Conservation (phyloP, 2,888 invertebrate genomes). For the Agapostemon virescens region DNA sequence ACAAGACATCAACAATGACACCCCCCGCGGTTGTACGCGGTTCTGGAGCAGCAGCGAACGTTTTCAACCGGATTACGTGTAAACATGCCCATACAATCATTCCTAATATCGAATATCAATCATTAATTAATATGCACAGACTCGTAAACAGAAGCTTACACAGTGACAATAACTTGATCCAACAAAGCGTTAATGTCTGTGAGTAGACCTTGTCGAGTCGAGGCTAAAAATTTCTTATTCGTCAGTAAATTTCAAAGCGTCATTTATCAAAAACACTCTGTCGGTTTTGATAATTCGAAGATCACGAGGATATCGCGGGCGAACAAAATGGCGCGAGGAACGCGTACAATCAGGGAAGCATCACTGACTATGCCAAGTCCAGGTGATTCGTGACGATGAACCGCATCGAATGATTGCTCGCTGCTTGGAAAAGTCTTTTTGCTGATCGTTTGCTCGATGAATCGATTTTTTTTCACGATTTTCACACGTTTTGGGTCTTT, state of each 20-base stretch:
- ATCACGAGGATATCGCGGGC: not conserved
- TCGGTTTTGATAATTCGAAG: not conserved
- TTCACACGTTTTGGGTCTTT: not conserved
- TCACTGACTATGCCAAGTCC: slow-evolving; percentile 27
- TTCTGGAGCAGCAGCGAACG: slow-evolving; percentile 1
- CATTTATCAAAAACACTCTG: not conserved
- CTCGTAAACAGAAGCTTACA: not conserved
- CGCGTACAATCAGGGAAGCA: slow-evolving; percentile 6
- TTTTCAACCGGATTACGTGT: not conserved
- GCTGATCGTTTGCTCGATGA: not conserved
- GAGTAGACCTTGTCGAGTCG: not conserved
- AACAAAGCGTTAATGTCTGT: not conserved
- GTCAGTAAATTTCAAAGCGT: not conserved
- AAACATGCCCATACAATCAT: slow-evolving; percentile 7
- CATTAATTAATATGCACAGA: not conserved
- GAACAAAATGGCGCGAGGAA: not conserved
- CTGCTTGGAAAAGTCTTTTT: not conserved
- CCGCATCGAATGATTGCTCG: slow-evolving; percentile 22
- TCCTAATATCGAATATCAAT: slow-evolving; percentile 3
- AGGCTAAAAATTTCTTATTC: not conserved
- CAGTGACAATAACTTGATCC: not conserved
- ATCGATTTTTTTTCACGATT: not conserved
- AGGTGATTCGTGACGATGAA: slow-evolving; percentile 22
- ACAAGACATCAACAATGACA: not conserved
- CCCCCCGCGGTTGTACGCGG: slow-evolving; percentile 12